Conservation (phyloP, 2,113 vertebrate genomes). For the Sphyrna mokarran region DNA sequence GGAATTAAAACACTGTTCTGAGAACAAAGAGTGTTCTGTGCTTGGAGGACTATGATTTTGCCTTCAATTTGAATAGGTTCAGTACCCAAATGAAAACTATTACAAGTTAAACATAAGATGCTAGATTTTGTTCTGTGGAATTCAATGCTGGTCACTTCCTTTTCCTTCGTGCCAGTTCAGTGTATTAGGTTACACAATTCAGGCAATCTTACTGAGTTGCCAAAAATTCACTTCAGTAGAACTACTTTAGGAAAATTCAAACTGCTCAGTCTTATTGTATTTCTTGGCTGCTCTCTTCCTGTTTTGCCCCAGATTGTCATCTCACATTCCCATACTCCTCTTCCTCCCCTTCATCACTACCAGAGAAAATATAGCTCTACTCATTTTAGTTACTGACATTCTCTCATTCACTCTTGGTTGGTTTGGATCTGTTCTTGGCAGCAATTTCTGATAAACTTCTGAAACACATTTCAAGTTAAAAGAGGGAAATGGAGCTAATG, state of each 20-base stretch:
- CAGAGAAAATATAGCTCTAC: not conserved
- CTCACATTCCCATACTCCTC: not conserved
- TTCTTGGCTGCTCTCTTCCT: not conserved
- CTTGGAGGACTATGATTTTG: not conserved
- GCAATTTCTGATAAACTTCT: not conserved
- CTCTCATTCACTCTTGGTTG: not conserved
- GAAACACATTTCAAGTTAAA: not conserved
- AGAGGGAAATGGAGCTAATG: not conserved
- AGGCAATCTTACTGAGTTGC: not conserved
- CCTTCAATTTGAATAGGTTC: not conserved
- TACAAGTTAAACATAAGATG: not conserved
- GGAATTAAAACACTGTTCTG: not conserved
- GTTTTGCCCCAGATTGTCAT: not conserved
- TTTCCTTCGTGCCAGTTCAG: not conserved
- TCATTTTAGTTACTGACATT: not conserved
- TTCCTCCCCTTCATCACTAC: too few relatives aligned
- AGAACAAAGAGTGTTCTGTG: not conserved
- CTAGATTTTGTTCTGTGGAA: not conserved
- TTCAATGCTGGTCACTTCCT: not conserved
- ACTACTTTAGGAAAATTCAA: not conserved
- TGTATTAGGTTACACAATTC: not conserved
- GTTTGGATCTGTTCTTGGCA: not conserved
- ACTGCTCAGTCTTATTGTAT: not conserved
- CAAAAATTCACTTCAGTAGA: not conserved
- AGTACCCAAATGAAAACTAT: not conserved